phyloP scores from a whole-genome alignment of 2,797 vertebrate species.

The Crenichthys baileyi region DNA sequence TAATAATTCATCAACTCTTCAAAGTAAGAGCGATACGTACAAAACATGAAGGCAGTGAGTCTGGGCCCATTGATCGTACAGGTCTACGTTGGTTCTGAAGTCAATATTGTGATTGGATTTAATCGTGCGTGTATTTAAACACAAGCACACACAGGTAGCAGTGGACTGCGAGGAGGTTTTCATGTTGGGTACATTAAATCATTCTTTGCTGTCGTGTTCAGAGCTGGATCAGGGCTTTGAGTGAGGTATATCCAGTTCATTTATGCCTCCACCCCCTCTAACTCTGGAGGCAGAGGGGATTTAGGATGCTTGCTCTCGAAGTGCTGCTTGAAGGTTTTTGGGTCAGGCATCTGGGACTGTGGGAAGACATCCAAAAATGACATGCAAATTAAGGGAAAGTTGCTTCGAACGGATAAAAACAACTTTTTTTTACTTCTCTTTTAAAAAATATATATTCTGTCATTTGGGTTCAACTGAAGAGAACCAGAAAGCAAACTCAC shows the following conservation, averaged over 20 bases:
- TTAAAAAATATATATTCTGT: background rate
- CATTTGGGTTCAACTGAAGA: too few relatives aligned
- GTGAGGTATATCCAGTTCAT: conserved; percentile 33
- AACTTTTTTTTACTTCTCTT: background rate
- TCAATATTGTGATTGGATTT: conserved; percentile 22
- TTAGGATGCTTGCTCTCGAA: conserved; percentile 98
- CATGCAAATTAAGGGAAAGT: background rate
- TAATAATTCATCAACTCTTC: conserved; percentile 26
- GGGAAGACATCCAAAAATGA: conserved; percentile 16
- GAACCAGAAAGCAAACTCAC: too few relatives aligned
- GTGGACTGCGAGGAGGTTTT: conserved; percentile 41
- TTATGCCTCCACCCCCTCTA: conserved; percentile 92
- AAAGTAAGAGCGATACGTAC: conserved; percentile 36
- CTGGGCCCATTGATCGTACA: conserved; percentile 33
- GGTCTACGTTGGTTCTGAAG: conserved; percentile 33
- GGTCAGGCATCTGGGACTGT: conserved; percentile 97
- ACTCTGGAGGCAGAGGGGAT: conserved; percentile 90
- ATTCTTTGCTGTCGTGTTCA: conserved; percentile 56
- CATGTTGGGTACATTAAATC: conserved; percentile 51
- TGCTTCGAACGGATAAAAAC: background rate
- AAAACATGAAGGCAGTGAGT: conserved; percentile 37
- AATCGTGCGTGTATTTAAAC: conserved; percentile 30
- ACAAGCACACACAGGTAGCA: conserved; percentile 56
- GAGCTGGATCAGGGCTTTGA: conserved; percentile 49
- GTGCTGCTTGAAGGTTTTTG: conserved; percentile 98